A percentile compares a stretch with the other conserved stretches of the same genome.
Conservation (phyloP, 2,888 invertebrate genomes). For the Lasioglossum malachurum region DNA sequence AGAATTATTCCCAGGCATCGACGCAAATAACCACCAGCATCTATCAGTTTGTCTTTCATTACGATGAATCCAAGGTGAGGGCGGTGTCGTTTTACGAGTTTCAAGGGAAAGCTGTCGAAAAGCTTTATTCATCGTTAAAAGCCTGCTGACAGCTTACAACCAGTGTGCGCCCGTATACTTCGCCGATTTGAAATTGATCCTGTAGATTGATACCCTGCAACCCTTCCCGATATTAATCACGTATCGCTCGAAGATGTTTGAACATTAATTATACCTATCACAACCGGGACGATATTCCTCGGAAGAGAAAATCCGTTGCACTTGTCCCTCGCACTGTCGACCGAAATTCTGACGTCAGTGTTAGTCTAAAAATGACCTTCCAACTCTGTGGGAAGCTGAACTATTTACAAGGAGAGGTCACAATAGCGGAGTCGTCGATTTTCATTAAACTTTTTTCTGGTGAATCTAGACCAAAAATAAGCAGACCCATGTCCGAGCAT, state of each 20-base stretch:
- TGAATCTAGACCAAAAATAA: too few relatives aligned
- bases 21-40: slow-evolving; percentile 15
- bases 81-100: slow-evolving; percentile 52
- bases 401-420: too few relatives aligned
- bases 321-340: background rate
- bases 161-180: slow-evolving; percentile 14
- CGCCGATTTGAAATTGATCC: slow-evolving; percentile 28
- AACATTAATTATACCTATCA: background rate
- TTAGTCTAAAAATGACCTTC: background rate
- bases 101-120: slow-evolving; percentile 39
- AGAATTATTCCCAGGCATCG: slow-evolving; percentile 5
- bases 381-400: background rate
- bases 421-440: too few relatives aligned
- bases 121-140: slow-evolving; percentile 52
- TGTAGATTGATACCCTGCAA: background rate
- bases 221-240: slow-evolving; percentile 19
- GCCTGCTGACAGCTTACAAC: slow-evolving; percentile 6
- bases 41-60: slow-evolving; percentile 27
- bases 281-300: background rate
- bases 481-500: too few relatives aligned
- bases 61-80: slow-evolving; percentile 17
- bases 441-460: too few relatives aligned
- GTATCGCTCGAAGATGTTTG: background rate
- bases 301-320: background rate
- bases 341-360: background rate